Evolutionary conservation across 2,113 vertebrate species (phyloP).

Genomic region (Cavia aperea): DNA sequence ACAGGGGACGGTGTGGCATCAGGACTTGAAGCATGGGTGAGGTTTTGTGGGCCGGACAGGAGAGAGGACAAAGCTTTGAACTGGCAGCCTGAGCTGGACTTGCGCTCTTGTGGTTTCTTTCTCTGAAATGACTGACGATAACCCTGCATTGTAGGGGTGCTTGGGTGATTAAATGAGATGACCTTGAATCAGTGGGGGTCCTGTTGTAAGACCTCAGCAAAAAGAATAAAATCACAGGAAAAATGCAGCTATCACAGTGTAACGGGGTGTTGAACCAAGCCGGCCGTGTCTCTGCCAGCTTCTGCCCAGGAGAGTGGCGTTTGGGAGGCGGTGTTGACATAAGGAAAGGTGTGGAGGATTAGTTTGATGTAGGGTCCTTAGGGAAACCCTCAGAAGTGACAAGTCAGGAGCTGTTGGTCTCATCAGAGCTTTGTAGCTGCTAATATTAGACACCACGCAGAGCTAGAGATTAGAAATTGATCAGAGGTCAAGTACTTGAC

Average conservation of each 20-base stretch:
- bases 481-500: background rate
- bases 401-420: background rate
- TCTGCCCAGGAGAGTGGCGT: background rate
- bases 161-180: background rate
- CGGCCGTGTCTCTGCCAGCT: accelerated
- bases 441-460: background rate
- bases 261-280: background rate
- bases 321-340: background rate
- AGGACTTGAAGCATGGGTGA: background rate
- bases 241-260: too few relatives aligned
- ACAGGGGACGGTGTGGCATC: too few relatives aligned
- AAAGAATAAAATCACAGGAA: background rate
- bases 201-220: background rate
- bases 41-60: accelerated
- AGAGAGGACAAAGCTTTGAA: background rate
- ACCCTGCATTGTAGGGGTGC: background rate
- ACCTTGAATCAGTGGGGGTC: background rate
- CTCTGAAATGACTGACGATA: background rate
- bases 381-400: background rate
- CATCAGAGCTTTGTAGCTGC: background rate
- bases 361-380: too few relatives aligned
- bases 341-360: background rate
- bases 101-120: background rate
- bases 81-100: background rate
- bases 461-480: background rate